These are phyloP conservation scores for Scrobipalpa costella DNA, from an alignment of 2,888 invertebrate species.

Conservation along the genomic window DNA sequence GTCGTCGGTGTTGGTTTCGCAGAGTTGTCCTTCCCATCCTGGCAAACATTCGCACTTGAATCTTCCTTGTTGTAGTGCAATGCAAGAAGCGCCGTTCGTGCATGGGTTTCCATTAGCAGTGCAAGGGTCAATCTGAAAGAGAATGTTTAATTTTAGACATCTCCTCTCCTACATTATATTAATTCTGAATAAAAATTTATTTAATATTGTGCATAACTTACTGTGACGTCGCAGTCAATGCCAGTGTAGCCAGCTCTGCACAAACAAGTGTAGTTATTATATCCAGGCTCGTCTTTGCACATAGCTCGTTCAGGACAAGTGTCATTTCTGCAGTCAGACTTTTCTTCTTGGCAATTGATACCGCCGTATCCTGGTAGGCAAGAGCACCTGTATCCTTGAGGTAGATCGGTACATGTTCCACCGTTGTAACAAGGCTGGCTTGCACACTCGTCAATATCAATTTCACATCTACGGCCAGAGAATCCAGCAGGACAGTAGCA, in stretches of 20 bases:
- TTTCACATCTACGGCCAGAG: constrained; percentile 95
- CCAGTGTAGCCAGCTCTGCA: constrained; percentile 98
- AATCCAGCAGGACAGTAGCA: constrained; percentile 98
- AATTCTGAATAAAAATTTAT: neutral
- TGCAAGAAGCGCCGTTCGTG: constrained; percentile 93
- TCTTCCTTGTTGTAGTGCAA: constrained; percentile 94
- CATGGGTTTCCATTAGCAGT: constrained; percentile 95
- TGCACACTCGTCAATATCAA: constrained; percentile 96
- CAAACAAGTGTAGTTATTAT: constrained; percentile 94
- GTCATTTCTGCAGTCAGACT: constrained; percentile 92
- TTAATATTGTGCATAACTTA: constrained; percentile 57
- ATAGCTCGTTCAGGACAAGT: constrained; percentile 97
- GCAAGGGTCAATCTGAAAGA: constrained; percentile 91
- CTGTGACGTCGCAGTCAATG: constrained; percentile 93
- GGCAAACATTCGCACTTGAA: constrained; percentile 97
- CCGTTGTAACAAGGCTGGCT: constrained; percentile 97
- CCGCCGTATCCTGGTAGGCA: constrained; percentile 94
- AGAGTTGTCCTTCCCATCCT: constrained; percentile 98
- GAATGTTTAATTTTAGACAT: neutral
- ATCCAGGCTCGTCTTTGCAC: constrained; percentile 97
- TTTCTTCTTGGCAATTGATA: constrained; percentile 97
- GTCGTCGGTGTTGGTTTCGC: constrained; percentile 96
- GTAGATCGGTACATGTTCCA: constrained; percentile 94
- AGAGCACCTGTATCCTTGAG: constrained; percentile 95
- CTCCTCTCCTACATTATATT: neutral